phyloP scores from a whole-genome alignment of 2,113 vertebrate genomes.

The Halcyon senegalensis region DNA sequence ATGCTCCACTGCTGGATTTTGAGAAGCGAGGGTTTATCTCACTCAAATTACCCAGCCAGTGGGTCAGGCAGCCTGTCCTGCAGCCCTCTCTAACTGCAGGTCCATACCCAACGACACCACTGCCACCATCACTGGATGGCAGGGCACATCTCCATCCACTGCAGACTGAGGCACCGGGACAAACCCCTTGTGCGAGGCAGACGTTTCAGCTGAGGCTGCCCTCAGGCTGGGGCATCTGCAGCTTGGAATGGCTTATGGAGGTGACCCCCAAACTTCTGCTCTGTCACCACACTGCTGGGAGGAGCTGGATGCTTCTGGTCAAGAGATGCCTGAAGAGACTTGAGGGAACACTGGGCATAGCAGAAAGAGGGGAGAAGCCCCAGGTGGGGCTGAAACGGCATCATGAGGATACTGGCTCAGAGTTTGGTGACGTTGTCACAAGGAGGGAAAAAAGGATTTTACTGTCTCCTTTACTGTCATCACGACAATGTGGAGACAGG shows the following conservation, averaged over 20 bases:
- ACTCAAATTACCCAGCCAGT: background rate
- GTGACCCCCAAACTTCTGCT: background rate
- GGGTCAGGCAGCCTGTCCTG: background rate
- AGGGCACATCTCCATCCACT: background rate
- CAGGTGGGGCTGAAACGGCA: background rate
- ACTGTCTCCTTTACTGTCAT: background rate
- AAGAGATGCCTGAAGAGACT: background rate
- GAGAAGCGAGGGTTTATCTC: background rate
- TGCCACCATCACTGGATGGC: accelerated
- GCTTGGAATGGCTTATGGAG: background rate
- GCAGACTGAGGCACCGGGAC: background rate
- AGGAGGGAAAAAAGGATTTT: background rate
- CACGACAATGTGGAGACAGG: background rate
- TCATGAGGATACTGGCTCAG: background rate
- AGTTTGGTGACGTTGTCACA: background rate
- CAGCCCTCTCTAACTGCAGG: background rate
- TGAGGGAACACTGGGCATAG: accelerated
- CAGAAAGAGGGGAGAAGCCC: background rate
- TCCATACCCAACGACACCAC: background rate
- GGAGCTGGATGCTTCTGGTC: background rate
- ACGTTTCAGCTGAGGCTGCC: background rate
- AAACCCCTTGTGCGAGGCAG: background rate
- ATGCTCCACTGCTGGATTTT: background rate
- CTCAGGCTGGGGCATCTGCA: accelerated
- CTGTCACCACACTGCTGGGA: background rate